Conservation (phyloP, 2,888 invertebrate species). For the Drosophila recens region DNA sequence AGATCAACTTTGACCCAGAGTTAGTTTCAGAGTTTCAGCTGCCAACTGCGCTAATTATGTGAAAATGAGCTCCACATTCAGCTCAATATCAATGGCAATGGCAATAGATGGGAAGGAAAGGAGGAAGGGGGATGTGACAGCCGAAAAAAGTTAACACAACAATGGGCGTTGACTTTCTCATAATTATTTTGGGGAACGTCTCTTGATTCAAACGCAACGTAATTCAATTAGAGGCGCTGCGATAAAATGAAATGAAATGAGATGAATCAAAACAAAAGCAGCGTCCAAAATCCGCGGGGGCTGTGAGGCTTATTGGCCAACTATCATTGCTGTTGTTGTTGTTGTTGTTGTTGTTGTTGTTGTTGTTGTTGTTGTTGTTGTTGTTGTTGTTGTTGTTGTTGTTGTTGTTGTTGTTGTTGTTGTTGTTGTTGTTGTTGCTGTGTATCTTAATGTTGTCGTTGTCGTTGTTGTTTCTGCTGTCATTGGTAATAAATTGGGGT, state of each 20-base stretch:
- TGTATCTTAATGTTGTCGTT: constrained; percentile 18
- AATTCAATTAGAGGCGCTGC: constrained; percentile 67
- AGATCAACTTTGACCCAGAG: constrained; percentile 41
- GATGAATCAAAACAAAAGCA: constrained; percentile 57
- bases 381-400: constrained; percentile 18
- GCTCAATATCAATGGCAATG: constrained; percentile 45
- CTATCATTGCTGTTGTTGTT: constrained; percentile 19
- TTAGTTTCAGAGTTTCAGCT: constrained; percentile 12
- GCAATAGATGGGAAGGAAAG: constrained; percentile 8
- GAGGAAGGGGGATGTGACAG: constrained; percentile 16
- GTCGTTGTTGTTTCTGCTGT: constrained; percentile 34
- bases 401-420: constrained; percentile 6
- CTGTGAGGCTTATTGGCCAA: constrained; percentile 38
- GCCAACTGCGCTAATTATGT: constrained; percentile 65
- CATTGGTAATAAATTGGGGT: constrained; percentile 71
- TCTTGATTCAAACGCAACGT: constrained; percentile 52
- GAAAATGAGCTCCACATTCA: constrained; percentile 52
- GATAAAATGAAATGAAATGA: constrained; percentile 24
- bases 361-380: constrained; percentile 3
- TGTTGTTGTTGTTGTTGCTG: constrained; percentile 16
- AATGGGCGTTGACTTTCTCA: constrained; percentile 72
- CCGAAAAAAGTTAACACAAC: constrained; percentile 50
- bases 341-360: constrained; percentile 26
- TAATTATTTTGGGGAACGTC: constrained; percentile 59
- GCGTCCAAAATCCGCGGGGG: constrained; percentile 54